These are phyloP conservation scores for Myotis planiceps DNA, from an alignment of 2,797 vertebrate genomes.

Conservation along the genomic window DNA sequence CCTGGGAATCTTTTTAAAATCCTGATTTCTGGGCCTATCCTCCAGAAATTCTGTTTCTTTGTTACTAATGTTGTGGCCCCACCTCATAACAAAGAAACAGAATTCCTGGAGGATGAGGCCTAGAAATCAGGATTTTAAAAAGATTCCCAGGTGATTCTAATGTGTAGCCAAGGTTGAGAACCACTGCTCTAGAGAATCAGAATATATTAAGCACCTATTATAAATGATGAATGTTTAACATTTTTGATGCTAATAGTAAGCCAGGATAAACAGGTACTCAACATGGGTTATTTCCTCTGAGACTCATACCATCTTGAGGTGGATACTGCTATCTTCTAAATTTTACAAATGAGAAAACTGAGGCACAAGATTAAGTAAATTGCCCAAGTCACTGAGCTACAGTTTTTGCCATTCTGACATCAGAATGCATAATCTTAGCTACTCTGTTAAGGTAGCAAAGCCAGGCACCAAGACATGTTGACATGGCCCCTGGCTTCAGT, in stretches of 20 bases:
- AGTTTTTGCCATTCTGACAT: neutral
- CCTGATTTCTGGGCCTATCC: too few relatives aligned
- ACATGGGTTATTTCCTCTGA: neutral
- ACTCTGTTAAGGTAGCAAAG: neutral
- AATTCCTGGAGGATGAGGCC: too few relatives aligned
- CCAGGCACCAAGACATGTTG: neutral
- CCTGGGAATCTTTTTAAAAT: too few relatives aligned
- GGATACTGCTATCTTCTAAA: neutral
- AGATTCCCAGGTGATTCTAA: too few relatives aligned
- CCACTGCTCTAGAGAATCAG: neutral
- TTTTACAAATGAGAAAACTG: constrained; percentile 18
- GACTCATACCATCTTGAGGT: neutral
- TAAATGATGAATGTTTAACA: neutral
- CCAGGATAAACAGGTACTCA: neutral
- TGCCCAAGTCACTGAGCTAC: neutral
- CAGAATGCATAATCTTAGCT: neutral
- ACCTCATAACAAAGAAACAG: too few relatives aligned
- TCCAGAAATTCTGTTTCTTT: too few relatives aligned
- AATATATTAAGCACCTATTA: neutral
- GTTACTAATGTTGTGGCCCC: too few relatives aligned
- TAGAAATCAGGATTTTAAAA: too few relatives aligned
- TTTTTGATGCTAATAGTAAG: neutral
- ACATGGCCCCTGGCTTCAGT: neutral
- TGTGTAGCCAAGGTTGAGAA: too few relatives aligned
- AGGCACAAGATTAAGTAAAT: neutral